Evolutionary conservation across 1,140 invertebrate genomes (phyloP), one percentile per base, ranked within the genome.

Genomic region (Lasaia peninsularis): DNA sequence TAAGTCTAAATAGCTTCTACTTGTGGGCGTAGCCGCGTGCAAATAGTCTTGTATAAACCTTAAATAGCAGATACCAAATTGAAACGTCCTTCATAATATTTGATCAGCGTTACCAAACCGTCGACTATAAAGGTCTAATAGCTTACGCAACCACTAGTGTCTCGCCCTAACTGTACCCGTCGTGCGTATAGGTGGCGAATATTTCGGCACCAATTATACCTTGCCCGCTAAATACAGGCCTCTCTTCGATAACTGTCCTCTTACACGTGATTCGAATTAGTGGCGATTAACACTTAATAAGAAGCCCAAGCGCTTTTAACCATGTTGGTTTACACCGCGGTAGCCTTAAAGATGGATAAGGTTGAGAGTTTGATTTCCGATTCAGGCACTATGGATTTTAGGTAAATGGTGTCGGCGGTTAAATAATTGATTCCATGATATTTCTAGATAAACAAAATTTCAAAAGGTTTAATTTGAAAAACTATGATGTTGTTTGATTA

Each of bases 101-200:
- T 40, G 37, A 3, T 16, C 16, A 18, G 12, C 37, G 16, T 16
- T 40, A 16, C 37, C 16, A 40, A 40, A 40, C 16, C 37, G 37
- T 8, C 9, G 9, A 37, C 35, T 28, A 24, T 24, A 40, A 16
- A 40, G 16, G 37, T 18, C 37, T 40, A 40, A 40, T 18, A 18
- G 37, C 16, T 40, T 40, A 40, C 37, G 16, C 37, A 40, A 40
- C 9, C 37, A 40, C 14, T 40, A 40, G 37, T 40, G 37, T 40
- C 16, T 40, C 37, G 12, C 37, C 14, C 37, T 40, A 40, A 40
- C 37, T 40, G 37, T 40, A 40, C 16, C 37, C 37, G 37, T 40
- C 37, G 37, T 40, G 37, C 14, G 37, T 16, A 16, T 40, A 8
- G 14, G 14, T 8, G 37, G 37, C 37, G 16, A 40, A 18, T 40